Conservation (phyloP, 2,797 vertebrate species). For the Ispidina picta region DNA sequence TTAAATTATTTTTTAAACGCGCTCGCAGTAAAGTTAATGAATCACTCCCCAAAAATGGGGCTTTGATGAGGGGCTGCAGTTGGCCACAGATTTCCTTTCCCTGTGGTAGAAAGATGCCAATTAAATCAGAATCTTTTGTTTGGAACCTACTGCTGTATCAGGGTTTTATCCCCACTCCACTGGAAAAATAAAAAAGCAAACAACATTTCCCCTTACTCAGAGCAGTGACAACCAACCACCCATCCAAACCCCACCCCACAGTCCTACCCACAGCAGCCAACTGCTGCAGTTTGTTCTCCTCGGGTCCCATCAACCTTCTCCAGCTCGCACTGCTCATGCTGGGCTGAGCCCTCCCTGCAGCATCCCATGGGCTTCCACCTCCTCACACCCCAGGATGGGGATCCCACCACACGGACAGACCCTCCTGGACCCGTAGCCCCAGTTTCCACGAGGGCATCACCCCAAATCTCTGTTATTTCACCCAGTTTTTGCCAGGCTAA, state of each 20-base stretch:
- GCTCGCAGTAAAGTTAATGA: conserved; percentile 44
- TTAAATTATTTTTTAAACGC: conserved; percentile 52
- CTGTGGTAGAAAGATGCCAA: conserved; percentile 30
- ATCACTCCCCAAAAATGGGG: background rate
- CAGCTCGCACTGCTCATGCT: background rate
- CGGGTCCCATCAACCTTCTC: background rate
- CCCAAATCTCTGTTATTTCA: background rate
- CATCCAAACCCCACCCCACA: background rate
- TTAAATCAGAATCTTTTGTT: background rate
- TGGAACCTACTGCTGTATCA: background rate
- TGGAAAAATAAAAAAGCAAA: background rate
- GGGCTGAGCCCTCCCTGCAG: background rate
- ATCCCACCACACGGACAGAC: background rate
- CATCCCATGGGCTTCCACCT: background rate
- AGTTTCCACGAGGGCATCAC: rapidly evolving
- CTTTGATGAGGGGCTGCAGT: conserved; percentile 34
- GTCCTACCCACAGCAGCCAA: background rate
- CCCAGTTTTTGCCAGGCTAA: background rate
- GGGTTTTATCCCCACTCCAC: background rate
- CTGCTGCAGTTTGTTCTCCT: background rate
- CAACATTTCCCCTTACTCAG: background rate
- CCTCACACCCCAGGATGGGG: rapidly evolving
- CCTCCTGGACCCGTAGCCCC: background rate
- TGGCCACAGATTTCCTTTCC: background rate
- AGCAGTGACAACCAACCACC: background rate